Conservation (phyloP, 2,888 invertebrate genomes). For the Cheilosia variabilis region DNA sequence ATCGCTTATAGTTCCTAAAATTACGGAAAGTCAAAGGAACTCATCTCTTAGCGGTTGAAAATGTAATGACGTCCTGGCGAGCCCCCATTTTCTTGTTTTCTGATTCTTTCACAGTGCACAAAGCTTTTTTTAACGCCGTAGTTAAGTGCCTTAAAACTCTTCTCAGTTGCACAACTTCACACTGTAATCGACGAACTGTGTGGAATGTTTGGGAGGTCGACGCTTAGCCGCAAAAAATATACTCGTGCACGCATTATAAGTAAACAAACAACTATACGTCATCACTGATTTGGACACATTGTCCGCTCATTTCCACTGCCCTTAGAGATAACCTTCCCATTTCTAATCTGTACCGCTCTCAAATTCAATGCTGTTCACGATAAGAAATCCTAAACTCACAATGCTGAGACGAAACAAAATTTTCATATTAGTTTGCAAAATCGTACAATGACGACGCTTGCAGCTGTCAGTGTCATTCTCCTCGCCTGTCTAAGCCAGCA, state of each 20-base stretch:
- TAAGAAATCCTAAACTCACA: conserved; percentile 18
- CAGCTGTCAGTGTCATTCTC: conserved; percentile 26
- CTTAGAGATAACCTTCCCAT: conserved; percentile 37
- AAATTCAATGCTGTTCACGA: conserved; percentile 40
- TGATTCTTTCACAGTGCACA: no score
- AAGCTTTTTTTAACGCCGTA: no score
- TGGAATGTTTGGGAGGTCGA: neutral
- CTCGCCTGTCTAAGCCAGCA: conserved; percentile 28
- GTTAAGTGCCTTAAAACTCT: no score
- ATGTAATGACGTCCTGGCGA: no score
- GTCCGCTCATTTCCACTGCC: neutral
- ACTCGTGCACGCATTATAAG: neutral
- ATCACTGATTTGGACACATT: neutral
- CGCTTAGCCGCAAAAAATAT: neutral
- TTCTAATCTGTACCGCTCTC: conserved; percentile 16
- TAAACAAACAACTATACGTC: neutral
- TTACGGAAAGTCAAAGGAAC: no score
- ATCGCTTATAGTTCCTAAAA: no score
- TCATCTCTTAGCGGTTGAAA: no score
- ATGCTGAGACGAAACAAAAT: conserved; percentile 16
- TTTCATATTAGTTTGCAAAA: conserved; percentile 47
- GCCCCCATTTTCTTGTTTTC: no score
- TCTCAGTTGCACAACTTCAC: neutral
- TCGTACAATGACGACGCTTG: conserved; percentile 42
- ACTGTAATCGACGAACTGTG: neutral